A percentile compares a stretch with the other conserved stretches of the same genome.
Conservation (phyloP, 2,888 invertebrate genomes). For the Trilocha varians region DNA sequence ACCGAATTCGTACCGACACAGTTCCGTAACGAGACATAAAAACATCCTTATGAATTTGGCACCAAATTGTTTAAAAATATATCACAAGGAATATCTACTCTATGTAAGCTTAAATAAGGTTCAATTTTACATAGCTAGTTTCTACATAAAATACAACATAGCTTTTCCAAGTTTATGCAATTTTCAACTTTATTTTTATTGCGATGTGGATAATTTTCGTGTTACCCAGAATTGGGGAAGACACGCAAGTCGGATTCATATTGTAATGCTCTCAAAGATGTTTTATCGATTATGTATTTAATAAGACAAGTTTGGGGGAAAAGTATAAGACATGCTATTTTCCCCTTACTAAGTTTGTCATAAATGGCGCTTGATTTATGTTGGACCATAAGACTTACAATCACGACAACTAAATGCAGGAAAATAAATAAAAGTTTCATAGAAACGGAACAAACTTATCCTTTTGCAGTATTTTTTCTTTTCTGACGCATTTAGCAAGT, state of each 20-base stretch:
- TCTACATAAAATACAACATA: neutral
- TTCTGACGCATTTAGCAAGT: too few relatives aligned
- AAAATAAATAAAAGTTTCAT: too few relatives aligned
- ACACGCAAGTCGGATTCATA: neutral
- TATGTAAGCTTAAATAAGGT: neutral
- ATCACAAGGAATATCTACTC: neutral
- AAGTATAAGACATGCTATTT: too few relatives aligned
- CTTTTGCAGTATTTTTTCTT: too few relatives aligned
- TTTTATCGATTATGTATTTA: neutral
- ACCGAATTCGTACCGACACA: neutral
- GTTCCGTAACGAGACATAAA: neutral
- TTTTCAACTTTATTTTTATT: neutral
- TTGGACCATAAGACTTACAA: too few relatives aligned
- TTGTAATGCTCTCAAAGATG: neutral
- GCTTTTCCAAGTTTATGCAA: neutral
- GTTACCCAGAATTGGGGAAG: neutral
- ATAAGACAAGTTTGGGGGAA: too few relatives aligned
- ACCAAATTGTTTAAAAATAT: neutral
- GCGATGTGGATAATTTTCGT: neutral
- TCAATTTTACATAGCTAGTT: neutral
- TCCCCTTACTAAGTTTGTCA: too few relatives aligned
- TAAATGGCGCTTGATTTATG: too few relatives aligned
- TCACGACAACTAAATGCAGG: too few relatives aligned
- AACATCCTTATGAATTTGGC: neutral
- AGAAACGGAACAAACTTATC: too few relatives aligned